A percentile compares a stretch with the other conserved stretches of the same genome.
phyloP scores from a whole-genome alignment of 2,113 vertebrate species.

The Isurus oxyrinchus region DNA sequence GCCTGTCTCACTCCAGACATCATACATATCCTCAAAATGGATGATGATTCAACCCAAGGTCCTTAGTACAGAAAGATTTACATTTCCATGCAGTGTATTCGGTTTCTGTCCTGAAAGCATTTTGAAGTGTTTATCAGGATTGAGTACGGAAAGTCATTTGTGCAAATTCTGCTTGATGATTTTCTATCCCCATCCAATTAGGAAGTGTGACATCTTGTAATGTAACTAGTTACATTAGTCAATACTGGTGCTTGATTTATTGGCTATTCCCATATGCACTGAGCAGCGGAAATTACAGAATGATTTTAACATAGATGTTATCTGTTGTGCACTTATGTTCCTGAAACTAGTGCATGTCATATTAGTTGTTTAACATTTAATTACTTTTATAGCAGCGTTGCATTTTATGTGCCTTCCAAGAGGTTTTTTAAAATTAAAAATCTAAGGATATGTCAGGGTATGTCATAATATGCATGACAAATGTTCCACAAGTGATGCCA shows the following conservation, averaged over 20 bases:
- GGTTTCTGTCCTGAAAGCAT: slow-evolving; percentile 20
- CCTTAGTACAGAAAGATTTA: background rate
- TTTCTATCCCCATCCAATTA: slow-evolving; percentile 62
- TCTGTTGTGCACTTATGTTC: slow-evolving; percentile 17
- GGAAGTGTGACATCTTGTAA: slow-evolving; percentile 62
- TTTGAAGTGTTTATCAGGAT: slow-evolving; percentile 33
- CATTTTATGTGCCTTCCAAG: slow-evolving; percentile 18
- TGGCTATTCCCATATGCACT: slow-evolving; percentile 53
- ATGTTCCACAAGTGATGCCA: background rate
- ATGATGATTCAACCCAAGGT: background rate
- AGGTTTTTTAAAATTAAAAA: slow-evolving; percentile 2
- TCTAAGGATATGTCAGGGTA: background rate
- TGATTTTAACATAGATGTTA: slow-evolving; percentile 22
- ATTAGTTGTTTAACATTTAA: slow-evolving; percentile 27
- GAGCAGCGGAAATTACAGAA: background rate
- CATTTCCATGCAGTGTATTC: slow-evolving; percentile 4
- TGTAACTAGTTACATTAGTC: slow-evolving; percentile 68
- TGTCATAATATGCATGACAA: background rate
- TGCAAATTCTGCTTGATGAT: slow-evolving; percentile 35
- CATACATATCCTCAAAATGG: background rate
- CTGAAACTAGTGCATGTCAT: background rate
- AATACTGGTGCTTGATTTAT: slow-evolving; percentile 64
- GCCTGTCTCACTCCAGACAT: background rate
- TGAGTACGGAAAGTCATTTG: slow-evolving; percentile 31
- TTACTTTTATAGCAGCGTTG: background rate